These are phyloP conservation scores for Xiphophorus couchianus DNA, from an alignment of 2,113 vertebrate genomes.

Conservation along the genomic window DNA sequence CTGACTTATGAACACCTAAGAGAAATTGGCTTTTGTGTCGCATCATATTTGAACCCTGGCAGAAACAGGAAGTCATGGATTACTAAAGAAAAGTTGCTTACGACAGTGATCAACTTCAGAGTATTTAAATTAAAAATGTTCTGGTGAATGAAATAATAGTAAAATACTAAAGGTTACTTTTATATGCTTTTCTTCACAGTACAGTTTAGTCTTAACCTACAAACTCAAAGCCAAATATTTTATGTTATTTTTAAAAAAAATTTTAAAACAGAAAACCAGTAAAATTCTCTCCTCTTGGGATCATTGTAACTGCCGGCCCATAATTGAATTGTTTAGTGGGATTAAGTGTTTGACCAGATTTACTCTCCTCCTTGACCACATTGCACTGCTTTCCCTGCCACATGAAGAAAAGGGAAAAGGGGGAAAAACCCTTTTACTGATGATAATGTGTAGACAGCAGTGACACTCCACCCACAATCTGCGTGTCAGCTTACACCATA, in stretches of 20 bases:
- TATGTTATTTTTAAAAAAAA: too few relatives aligned
- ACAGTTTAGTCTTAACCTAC: not conserved
- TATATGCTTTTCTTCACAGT: not conserved
- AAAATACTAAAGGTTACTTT: too few relatives aligned
- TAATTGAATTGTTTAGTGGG: conserved; percentile 16
- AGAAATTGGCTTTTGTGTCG: too few relatives aligned
- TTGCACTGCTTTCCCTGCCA: not conserved
- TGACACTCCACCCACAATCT: conserved; percentile 41
- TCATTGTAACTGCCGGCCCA: conserved; percentile 12
- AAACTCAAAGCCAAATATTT: conserved; percentile 15
- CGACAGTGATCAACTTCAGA: too few relatives aligned
- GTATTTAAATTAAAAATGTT: too few relatives aligned
- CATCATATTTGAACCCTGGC: too few relatives aligned
- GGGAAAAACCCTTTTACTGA: not conserved
- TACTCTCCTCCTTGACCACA: conserved; percentile 13
- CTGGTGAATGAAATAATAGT: too few relatives aligned
- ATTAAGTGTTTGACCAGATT: conserved; percentile 21
- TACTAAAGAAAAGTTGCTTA: too few relatives aligned
- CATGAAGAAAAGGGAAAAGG: conserved; percentile 7
- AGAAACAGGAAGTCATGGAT: too few relatives aligned
- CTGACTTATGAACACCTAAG: too few relatives aligned
- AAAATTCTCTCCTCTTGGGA: conserved; percentile 10
- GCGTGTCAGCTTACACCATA: conserved; percentile 58
- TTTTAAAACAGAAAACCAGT: not conserved
- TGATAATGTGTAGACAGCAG: conserved; percentile 50